phyloP scores from a whole-genome alignment of 2,797 vertebrate genomes.

The Phataginus tricuspis region DNA sequence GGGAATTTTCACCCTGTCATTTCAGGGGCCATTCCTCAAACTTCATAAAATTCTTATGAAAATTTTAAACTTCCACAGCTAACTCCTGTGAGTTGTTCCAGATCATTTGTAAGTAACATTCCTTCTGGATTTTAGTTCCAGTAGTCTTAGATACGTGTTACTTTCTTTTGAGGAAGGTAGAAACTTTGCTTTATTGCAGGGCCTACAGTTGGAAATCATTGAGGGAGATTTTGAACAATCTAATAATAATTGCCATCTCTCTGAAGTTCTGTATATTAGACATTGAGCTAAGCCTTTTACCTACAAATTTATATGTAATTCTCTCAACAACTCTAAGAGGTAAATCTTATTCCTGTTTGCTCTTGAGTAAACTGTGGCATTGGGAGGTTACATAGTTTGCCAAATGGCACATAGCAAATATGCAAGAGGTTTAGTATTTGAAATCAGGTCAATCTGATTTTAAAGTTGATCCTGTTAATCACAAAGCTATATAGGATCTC shows the following conservation, averaged over 20 bases:
- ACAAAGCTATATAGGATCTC: neutral
- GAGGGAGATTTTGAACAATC: neutral
- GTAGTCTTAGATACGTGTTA: neutral
- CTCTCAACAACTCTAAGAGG: neutral
- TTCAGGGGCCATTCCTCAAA: neutral
- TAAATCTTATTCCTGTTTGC: neutral
- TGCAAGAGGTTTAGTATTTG: neutral
- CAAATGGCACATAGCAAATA: neutral
- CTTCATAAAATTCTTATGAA: neutral
- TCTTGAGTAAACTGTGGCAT: neutral
- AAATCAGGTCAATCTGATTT: neutral
- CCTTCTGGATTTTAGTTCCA: neutral
- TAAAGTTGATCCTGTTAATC: constrained; percentile 17
- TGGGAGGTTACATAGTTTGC: neutral
- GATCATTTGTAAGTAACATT: neutral
- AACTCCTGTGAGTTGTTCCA: neutral
- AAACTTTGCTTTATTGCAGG: neutral
- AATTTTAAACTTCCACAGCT: constrained; percentile 34
- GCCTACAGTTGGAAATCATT: neutral
- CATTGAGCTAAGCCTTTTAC: neutral
- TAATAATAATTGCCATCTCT: neutral
- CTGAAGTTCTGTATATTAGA: neutral
- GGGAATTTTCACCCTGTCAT: neutral
- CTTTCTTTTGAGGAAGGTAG: neutral
- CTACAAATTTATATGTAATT: neutral